Base-by-base conservation (phyloP, 2,888 invertebrate species). In the Apoda limacodes region DNA sequence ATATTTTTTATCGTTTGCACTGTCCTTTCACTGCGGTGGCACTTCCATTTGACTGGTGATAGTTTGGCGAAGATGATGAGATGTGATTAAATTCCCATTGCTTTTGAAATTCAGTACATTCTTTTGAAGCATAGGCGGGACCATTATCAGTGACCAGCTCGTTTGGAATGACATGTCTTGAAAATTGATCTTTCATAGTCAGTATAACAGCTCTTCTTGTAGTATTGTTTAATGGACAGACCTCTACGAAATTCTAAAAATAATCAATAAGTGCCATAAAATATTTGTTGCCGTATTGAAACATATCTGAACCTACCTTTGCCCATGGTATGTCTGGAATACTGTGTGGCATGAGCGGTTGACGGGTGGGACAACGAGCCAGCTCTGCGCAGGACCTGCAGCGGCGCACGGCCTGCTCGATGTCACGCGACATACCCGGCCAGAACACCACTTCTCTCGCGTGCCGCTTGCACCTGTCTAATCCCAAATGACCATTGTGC, bases 401-500 rank as follows among this genome's bases (percentile, higher is more conserved):
- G 2, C 30, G 17, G 9, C 43, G 40, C 12, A 48, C 47, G 1
- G 13, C 9, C 1, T 25, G 22, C 28, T 52, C 51, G 1, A 52
- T 32, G 22, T 51, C 48, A 1, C 26, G 27, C 1, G 41, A 19
- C 31, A n/a, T n/a, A n/a, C n/a, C n/a, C n/a, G n/a, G n/a, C n/a
- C n/a, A n/a, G n/a, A n/a, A n/a, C n/a, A n/a, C 41, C 1, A 52
- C 46, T 1, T 52, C 43, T 1, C 48, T 41, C 15, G 50, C 51
- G 4, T 46, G 43, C 3, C 46, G 23, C 32, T 52, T 48, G 22
- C 48, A 48, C 2, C 43, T 24, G 5, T 52, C 50, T 5, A 50
- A 46, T 0, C 50, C 52, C 7, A 50, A 10, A 30, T 52, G 52
- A 1, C 50, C 52, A 13, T 50, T 49, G 15, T 53, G 55, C 3